These are phyloP conservation scores for Acleris sparsana DNA, from an alignment of 2,888 invertebrate species.

Conservation along the genomic window DNA sequence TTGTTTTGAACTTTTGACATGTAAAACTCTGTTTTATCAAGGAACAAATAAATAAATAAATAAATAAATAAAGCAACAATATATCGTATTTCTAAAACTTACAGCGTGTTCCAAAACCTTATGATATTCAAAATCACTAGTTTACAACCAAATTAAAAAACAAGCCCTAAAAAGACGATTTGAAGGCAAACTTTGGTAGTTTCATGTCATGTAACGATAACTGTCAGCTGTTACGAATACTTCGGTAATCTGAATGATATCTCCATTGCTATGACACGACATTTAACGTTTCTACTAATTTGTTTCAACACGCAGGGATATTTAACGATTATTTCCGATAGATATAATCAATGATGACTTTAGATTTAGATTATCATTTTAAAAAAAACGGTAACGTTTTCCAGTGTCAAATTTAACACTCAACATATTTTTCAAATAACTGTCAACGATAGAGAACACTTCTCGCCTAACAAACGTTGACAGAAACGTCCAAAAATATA, in stretches of 20 bases:
- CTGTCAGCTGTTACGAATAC: conserved; percentile 26
- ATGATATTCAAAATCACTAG: background rate
- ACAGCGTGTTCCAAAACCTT: background rate
- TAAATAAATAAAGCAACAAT: no score
- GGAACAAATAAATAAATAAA: no score
- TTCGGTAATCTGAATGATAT: conserved; percentile 29
- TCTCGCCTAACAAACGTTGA: conserved; percentile 19
- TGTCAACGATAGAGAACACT: conserved; percentile 4
- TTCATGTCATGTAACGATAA: conserved; percentile 25
- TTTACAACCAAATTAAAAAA: background rate
- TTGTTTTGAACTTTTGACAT: no score
- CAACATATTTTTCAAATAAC: background rate
- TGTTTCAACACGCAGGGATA: conserved; percentile 20
- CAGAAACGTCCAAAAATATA: conserved; percentile 1
- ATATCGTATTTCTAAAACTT: no score
- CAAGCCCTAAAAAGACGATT: conserved; percentile 8
- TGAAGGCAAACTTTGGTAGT: conserved; percentile 14
- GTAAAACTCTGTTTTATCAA: no score
- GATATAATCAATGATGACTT: background rate
- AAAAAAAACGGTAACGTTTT: background rate
- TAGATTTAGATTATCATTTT: background rate
- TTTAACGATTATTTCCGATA: background rate
- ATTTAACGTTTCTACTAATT: conserved; percentile 10
- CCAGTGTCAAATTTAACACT: background rate
- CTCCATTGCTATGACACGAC: conserved; percentile 23